Evolutionary conservation across 2,113 vertebrate species (phyloP), one percentile per base, ranked within the genome.

Genomic region (Equus quagga): DNA sequence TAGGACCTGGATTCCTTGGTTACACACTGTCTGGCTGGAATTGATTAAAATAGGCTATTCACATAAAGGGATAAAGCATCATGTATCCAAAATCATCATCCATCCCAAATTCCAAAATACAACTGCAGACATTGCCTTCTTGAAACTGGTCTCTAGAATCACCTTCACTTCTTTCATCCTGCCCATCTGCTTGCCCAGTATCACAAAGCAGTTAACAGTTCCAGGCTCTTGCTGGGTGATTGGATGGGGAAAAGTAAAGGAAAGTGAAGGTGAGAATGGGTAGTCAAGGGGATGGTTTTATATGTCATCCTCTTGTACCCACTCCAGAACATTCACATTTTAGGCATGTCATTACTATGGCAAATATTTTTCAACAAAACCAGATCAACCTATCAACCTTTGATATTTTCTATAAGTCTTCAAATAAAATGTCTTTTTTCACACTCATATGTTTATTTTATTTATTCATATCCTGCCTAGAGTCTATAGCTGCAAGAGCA

Each of bases 211-310:
- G 23, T 0, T 86, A 44, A 64, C 14, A 58, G 23, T 92, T 70
- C 94, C 98, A 86, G 13, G 26, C 23, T 94, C 73, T 64, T 98
- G 96, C 49, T 98, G 97, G 96, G 94, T 90, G 28, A 96, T 87
- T 54, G 86, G 95, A 89, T 97, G 89, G 97, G 94, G 94, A 64
- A 18, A 54, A 49, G 2, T 26, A 46, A 18, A 12, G 1, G 11
- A 56, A 58, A 15, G 6, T 44, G 24, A 15, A 94, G 86, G 95
- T 97, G 49, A 97, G 89, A 86, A 95, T 23, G 49, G 24, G 56
- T 18, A 69, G 41, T 78, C 28, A 64, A 49, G 80, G 19, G 23
- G 13, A 15, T n/a, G 41, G 41, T 51, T 54, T 95, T 64, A 92
- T 54, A 72, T 15, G 11, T 78, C 31, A 23, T 28, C 33, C 51